These are phyloP conservation scores for Parascotia fuliginaria DNA, from an alignment of 2,888 invertebrate genomes.

Conservation along the genomic window DNA sequence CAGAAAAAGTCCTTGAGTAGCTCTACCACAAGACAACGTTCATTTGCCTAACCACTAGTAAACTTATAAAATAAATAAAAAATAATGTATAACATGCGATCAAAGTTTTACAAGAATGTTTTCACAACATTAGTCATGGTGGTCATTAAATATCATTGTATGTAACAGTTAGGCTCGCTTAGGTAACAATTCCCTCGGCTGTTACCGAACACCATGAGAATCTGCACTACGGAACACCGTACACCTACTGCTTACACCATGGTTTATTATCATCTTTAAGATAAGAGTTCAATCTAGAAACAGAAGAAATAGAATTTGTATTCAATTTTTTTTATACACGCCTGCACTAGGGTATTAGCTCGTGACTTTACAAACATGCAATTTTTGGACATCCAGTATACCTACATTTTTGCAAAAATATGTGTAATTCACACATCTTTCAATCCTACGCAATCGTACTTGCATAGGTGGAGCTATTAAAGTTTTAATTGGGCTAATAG, in stretches of 20 bases:
- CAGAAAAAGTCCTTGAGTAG: too few relatives aligned
- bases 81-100: background rate
- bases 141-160: conserved; percentile 22
- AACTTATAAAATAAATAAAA: background rate
- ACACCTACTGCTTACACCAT: conserved; percentile 27
- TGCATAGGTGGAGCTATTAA: too few relatives aligned
- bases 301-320: too few relatives aligned
- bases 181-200: conserved; percentile 18
- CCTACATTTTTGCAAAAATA: too few relatives aligned
- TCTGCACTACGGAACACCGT: conserved; percentile 8
- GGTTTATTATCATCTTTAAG: conserved; percentile 27
- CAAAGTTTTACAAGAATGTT: conserved; percentile 6
- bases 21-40: too few relatives aligned
- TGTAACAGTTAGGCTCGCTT: conserved; percentile 23
- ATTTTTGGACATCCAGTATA: too few relatives aligned
- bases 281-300: background rate
- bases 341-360: too few relatives aligned
- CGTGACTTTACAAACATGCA: too few relatives aligned
- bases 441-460: too few relatives aligned
- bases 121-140: conserved; percentile 8
- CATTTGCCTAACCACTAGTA: background rate
- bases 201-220: conserved; percentile 14
- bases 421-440: too few relatives aligned
- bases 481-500: too few relatives aligned
- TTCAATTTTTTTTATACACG: too few relatives aligned